Base-by-base conservation (phyloP, 2,113 vertebrate species). In the Meriones unguiculatus region DNA sequence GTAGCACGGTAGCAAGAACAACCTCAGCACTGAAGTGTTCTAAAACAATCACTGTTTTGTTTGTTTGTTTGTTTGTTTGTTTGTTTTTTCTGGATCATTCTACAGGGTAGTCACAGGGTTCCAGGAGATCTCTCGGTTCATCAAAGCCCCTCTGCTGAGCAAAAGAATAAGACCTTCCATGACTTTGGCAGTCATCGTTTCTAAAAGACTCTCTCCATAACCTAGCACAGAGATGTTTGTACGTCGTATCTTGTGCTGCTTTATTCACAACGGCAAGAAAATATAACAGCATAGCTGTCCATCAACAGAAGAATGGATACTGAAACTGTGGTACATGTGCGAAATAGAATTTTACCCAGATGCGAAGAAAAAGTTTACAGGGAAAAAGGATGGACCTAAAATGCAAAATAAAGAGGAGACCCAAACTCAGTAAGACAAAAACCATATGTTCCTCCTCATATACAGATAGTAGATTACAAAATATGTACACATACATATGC, bases 71-170 rank as follows among this genome's bases (percentile, higher is more conserved):
- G 41, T 46, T 46, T 46, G 41, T 46, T 46, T 46, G 41, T 5
- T 92, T 94, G 87, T 92, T 75, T 50, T 70, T 87, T 96, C 75
- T 78, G 50, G 28, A 78, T 94, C 24, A 64, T 4, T 41, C 41
- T 65, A 50, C 2, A 64, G 72, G 38, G 54, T 38, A 15, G 89
- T 67, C 78, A 87, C 69, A 69, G 54, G 30, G 65, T 52, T 3
- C 50, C 35, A 78, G 30, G 72, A 92, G 84, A 90, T 52, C 65
- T 95, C 76, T 75, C 89, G 81, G 41, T 32, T 94, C 76, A 64
- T 88, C 65, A 87, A 50, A 87, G 38, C 38, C 76, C n/a, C 12
- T 92, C 69, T 18, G n/a, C 52, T 84, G 24, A 95, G 89, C 35
- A 65, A 90, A 70, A 69, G 84, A 30, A 35, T 57, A 87, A 14